A percentile compares a stretch with the other conserved stretches of the same genome.
Evolutionary conservation across 2,797 vertebrate species (phyloP).

Genomic region (Crocidura indochinensis): DNA sequence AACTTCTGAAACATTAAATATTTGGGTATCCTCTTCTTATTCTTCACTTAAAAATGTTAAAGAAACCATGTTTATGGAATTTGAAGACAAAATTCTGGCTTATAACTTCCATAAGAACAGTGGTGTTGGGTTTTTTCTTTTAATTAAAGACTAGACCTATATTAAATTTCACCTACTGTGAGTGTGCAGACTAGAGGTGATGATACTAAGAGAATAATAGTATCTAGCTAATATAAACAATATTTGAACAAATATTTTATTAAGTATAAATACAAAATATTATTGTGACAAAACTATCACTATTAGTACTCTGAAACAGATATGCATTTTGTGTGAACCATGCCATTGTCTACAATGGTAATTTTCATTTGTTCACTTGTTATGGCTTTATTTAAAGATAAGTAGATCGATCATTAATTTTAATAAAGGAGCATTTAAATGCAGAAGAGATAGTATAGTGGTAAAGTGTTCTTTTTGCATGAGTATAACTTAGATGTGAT

Average conservation of each 20-base stretch:
- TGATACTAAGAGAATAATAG: not conserved
- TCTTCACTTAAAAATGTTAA: not conserved
- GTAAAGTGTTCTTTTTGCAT: too few relatives aligned
- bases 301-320: not conserved
- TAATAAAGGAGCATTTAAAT: conserved; percentile 26
- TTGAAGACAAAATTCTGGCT: conserved; percentile 35
- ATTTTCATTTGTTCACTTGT: conserved; percentile 36
- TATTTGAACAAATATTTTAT: not conserved
- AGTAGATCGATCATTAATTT: conserved; percentile 21
- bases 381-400: conserved; percentile 42
- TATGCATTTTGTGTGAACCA: not conserved
- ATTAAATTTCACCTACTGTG: not conserved
- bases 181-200: not conserved
- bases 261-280: not conserved
- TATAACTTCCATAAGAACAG: not conserved
- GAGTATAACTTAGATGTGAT: too few relatives aligned
- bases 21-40: not conserved
- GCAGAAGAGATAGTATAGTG: not conserved
- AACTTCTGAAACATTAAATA: not conserved
- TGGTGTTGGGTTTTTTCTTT: not conserved
- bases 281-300: not conserved
- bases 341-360: not conserved
- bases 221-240: not conserved
- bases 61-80: conserved; percentile 8
- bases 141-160: not conserved